phyloP scores from a whole-genome alignment of 1,140 invertebrate genomes.

The Hylaeus anthracinus region DNA sequence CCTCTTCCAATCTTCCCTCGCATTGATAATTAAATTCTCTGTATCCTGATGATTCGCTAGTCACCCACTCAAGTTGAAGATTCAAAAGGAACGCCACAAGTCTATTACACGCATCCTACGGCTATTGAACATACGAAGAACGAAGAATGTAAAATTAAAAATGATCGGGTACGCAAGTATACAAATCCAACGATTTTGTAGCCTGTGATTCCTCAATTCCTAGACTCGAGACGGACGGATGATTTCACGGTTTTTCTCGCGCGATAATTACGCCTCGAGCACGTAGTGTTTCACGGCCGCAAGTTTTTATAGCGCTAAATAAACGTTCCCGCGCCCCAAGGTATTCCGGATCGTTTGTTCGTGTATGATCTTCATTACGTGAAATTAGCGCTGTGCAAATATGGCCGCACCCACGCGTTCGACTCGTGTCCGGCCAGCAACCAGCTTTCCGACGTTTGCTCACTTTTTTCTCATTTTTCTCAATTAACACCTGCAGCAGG shows the following conservation, averaged over 20 bases:
- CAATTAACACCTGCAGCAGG: constrained; percentile 52
- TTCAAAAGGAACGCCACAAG: not conserved
- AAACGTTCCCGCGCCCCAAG: constrained; percentile 37
- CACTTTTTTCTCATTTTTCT: constrained; percentile 20
- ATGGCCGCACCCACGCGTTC: constrained; percentile 47
- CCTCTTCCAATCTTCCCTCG: too few relatives aligned
- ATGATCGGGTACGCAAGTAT: not conserved
- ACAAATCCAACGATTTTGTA: constrained; percentile 1
- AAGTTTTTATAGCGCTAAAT: not conserved
- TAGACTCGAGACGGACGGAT: constrained; percentile 17
- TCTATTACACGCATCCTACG: not conserved
- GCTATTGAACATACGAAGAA: not conserved
- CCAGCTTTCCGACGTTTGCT: constrained; percentile 2
- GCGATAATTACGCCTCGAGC: constrained; percentile 41
- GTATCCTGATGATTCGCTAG: not conserved
- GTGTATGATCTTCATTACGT: constrained; percentile 59
- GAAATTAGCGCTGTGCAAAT: constrained; percentile 60
- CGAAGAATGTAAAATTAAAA: not conserved
- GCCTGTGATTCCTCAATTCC: constrained; percentile 20
- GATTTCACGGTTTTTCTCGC: constrained; percentile 48
- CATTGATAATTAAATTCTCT: constrained; percentile 4
- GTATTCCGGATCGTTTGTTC: constrained; percentile 46
- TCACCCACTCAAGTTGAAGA: not conserved
- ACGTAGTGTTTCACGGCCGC: constrained; percentile 14
- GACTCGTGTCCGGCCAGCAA: constrained; percentile 42